A percentile compares a stretch with the other conserved stretches of the same genome.
Evolutionary conservation across 2,113 vertebrate species (phyloP).

Genomic region (Ardeotis arabs): DNA sequence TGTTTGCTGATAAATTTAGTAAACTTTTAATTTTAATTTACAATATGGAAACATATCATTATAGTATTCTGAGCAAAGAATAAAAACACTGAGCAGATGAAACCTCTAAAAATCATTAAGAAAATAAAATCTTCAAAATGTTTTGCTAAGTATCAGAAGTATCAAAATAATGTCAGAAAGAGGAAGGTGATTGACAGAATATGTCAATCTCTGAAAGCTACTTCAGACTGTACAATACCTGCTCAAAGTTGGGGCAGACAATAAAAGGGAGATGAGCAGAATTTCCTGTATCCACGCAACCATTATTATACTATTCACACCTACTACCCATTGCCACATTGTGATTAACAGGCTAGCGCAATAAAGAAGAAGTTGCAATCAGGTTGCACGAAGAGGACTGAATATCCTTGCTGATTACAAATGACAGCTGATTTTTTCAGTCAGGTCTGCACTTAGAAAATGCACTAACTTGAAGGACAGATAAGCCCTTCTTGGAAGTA

Average conservation of each 20-base stretch:
- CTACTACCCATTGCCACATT: not conserved
- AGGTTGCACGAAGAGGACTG: constrained; percentile 49
- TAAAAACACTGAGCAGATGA: not conserved
- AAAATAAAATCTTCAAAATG: not conserved
- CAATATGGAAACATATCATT: not conserved
- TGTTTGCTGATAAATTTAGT: not conserved
- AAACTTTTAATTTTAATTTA: not conserved
- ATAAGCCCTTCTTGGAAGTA: not conserved
- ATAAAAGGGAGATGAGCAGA: constrained; percentile 28
- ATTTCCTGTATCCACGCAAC: constrained; percentile 63
- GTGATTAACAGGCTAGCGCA: constrained; percentile 30
- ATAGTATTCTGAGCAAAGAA: not conserved
- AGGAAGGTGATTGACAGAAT: not conserved
- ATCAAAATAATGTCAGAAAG: not conserved
- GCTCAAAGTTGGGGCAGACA: not conserved
- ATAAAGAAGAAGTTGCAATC: constrained; percentile 61
- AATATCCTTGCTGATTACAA: constrained; percentile 64
- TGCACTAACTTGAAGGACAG: not conserved
- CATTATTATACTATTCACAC: constrained; percentile 56
- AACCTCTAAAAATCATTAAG: not conserved
- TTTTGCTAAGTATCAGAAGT: not conserved
- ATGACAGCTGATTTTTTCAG: constrained; percentile 41
- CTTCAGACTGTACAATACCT: not conserved
- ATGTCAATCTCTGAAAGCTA: not conserved
- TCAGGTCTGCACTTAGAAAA: constrained; percentile 34